A percentile compares a stretch with the other conserved stretches of the same genome.
Conservation (phyloP, 2,888 invertebrate genomes). For the Thereva nobilitata region DNA sequence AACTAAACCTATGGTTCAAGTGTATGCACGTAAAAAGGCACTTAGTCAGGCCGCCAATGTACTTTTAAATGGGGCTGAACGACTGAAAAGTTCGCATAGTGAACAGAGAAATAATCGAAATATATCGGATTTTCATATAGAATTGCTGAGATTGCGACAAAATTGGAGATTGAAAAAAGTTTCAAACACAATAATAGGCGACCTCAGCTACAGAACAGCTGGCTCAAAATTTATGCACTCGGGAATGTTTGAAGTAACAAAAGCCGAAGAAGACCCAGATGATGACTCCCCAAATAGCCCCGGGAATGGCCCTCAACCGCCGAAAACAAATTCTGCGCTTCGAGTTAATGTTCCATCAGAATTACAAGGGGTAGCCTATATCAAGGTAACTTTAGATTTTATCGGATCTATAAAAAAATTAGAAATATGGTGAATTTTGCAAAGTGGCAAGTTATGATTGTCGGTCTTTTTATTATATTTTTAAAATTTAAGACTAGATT, state of each 20-base stretch:
- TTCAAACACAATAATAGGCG: slow-evolving; percentile 92
- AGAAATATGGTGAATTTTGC: no score
- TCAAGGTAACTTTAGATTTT: slow-evolving; percentile 69
- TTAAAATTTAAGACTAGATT: no score
- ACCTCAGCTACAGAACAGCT: slow-evolving; percentile 92
- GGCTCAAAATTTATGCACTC: slow-evolving; percentile 93
- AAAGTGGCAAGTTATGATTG: no score
- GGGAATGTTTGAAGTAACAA: slow-evolving; percentile 94
- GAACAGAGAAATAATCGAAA: slow-evolving; percentile 77
- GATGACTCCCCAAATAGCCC: slow-evolving; percentile 59
- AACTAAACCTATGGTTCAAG: slow-evolving; percentile 83
- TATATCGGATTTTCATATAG: slow-evolving; percentile 90
- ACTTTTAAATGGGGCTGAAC: slow-evolving; percentile 82
- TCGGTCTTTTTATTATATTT: no score
- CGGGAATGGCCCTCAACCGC: slow-evolving; percentile 52
- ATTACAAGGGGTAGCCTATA: slow-evolving; percentile 93
- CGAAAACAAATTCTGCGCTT: slow-evolving; percentile 73
- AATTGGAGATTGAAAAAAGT: slow-evolving; percentile 97
- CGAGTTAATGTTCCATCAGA: slow-evolving; percentile 93
- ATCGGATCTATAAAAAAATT: no score
- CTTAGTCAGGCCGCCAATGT: slow-evolving; percentile 84
- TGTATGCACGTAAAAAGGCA: slow-evolving; percentile 92
- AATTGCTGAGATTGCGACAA: slow-evolving; percentile 82
- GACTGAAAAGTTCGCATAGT: slow-evolving; percentile 78
- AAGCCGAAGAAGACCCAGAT: slow-evolving; percentile 69